A percentile compares a stretch with the other conserved stretches of the same genome.
Conservation (phyloP, 2,113 vertebrate species). For the Cygnus buccinator region DNA sequence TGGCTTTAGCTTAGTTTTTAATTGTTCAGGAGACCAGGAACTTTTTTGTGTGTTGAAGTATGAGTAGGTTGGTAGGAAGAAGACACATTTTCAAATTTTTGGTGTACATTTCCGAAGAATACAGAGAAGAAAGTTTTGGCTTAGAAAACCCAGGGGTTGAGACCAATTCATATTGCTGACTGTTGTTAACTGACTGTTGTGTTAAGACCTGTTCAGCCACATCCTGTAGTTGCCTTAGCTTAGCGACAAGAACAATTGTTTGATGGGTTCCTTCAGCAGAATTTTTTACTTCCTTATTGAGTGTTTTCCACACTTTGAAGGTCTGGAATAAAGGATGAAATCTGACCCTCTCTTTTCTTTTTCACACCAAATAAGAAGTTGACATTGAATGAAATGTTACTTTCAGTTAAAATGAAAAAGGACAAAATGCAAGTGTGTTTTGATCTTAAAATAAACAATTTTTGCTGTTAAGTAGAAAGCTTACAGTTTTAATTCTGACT, state of each 20-base stretch:
- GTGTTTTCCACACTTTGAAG: neutral
- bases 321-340: neutral
- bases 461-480: neutral
- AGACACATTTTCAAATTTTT: neutral
- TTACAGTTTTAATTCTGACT: neutral
- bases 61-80: neutral
- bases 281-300: neutral
- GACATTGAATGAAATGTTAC: neutral
- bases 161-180: neutral
- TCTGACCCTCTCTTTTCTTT: neutral
- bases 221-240: neutral
- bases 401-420: neutral
- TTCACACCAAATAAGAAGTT: neutral
- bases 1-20: neutral
- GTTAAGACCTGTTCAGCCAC: neutral
- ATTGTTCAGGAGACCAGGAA: neutral
- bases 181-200: neutral
- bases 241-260: neutral
- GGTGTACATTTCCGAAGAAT: neutral
- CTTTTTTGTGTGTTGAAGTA: neutral
- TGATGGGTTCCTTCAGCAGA: neutral
- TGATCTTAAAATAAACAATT: neutral
- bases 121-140: neutral
- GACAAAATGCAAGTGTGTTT: neutral
- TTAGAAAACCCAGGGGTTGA: neutral